phyloP scores from a whole-genome alignment of 2,113 vertebrate genomes.

The Microtus pennsylvanicus region DNA sequence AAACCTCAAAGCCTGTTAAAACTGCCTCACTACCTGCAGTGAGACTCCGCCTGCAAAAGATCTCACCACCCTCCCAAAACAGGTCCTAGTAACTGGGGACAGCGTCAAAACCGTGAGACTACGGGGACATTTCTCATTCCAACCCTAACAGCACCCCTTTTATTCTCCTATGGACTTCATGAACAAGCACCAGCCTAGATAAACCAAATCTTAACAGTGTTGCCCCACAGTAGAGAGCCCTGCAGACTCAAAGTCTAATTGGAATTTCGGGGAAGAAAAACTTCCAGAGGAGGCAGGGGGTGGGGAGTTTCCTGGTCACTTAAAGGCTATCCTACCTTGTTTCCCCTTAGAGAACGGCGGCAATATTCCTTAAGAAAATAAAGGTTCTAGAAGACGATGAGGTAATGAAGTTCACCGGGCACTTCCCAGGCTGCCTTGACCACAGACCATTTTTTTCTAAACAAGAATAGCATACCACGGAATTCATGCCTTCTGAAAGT shows the following conservation, averaged over 20 bases:
- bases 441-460: slow-evolving; percentile 44
- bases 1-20: neutral
- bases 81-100: neutral
- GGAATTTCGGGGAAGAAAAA: neutral
- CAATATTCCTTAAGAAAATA: neutral
- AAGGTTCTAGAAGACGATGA: neutral
- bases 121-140: neutral
- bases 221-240: neutral
- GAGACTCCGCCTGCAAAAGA: neutral
- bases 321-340: neutral
- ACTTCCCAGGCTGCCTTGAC: slow-evolving; percentile 48
- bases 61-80: neutral
- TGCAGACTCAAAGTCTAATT: slow-evolving; percentile 32
- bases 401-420: neutral
- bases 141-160: neutral
- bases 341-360: neutral
- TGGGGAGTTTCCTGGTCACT: neutral
- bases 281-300: neutral
- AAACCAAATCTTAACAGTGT: neutral
- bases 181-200: slow-evolving; percentile 9
- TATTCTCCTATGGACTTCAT: neutral
- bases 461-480: slow-evolving; percentile 30
- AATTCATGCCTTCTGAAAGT: slow-evolving; percentile 19
- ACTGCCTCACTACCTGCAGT: neutral
- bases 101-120: neutral